Percentiles rank a stretch among this genome's conserved stretches.
phyloP scores from a whole-genome alignment of 1,140 invertebrate genomes.

The Macrostomum lignano region DNA sequence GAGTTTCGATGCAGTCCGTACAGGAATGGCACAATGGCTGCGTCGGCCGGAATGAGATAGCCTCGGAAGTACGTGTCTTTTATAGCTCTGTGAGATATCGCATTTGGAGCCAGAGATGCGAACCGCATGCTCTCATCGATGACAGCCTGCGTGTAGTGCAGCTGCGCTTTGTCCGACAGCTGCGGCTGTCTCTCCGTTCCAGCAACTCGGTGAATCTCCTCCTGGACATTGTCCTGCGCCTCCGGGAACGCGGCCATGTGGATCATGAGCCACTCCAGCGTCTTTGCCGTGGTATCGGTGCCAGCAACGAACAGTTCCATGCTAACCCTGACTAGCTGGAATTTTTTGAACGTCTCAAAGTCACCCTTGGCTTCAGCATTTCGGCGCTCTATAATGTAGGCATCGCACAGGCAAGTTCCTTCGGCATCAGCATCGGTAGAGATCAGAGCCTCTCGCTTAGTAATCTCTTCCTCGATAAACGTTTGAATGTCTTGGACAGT shows the following conservation, averaged over 20 bases:
- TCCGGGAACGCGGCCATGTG: constrained; percentile 44
- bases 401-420: too few relatives aligned
- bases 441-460: too few relatives aligned
- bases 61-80: neutral
- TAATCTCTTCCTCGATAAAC: too few relatives aligned
- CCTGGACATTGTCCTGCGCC: constrained; percentile 45
- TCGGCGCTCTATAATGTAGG: too few relatives aligned
- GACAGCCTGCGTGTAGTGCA: constrained; percentile 10
- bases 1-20: constrained; percentile 29
- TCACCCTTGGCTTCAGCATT: too few relatives aligned
- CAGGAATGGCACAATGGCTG: constrained; percentile 22
- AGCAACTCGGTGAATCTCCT: constrained; percentile 46
- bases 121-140: constrained; percentile 9
- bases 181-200: constrained; percentile 6
- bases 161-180: constrained; percentile 6
- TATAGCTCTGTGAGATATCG: neutral
- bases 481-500: too few relatives aligned
- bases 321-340: constrained; percentile 13
- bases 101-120: neutral
- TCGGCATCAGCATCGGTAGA: too few relatives aligned
- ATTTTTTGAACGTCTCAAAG: constrained; percentile 9
- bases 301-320: constrained; percentile 56
- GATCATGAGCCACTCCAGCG: constrained; percentile 53
- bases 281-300: constrained; percentile 53
- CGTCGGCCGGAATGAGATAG: constrained; percentile 19